A percentile compares a stretch with the other conserved stretches of the same genome.
phyloP scores from a whole-genome alignment of 2,888 invertebrate genomes.

The Lacanobia oleracea region DNA sequence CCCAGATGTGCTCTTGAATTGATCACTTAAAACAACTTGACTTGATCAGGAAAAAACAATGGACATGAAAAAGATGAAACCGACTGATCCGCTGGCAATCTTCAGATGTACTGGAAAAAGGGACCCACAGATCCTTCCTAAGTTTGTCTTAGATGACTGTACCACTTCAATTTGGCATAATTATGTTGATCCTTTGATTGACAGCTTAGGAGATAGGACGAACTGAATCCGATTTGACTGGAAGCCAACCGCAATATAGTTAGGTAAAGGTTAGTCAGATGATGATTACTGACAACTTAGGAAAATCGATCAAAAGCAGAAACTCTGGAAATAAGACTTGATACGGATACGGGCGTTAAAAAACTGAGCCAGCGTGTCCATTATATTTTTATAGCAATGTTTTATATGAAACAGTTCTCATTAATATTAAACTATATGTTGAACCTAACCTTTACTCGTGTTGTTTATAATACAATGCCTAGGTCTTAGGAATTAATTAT shows the following conservation, averaged over 20 bases:
- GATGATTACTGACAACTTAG: background rate
- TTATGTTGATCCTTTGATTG: background rate
- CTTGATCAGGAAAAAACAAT: background rate
- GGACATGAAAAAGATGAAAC: background rate
- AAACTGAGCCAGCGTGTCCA: background rate
- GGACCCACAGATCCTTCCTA: background rate
- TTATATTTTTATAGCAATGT: background rate
- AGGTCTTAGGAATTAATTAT: background rate
- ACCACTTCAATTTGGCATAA: background rate
- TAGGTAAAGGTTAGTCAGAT: background rate
- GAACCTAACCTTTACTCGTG: constrained; percentile 39
- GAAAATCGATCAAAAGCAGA: background rate
- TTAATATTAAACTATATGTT: constrained; percentile 37
- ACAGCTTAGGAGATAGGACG: too few relatives aligned
- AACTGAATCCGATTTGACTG: too few relatives aligned
- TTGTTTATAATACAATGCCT: constrained; percentile 16
- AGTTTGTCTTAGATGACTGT: background rate
- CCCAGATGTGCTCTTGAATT: background rate
- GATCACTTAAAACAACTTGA: background rate
- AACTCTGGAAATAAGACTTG: background rate
- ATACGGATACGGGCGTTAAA: background rate
- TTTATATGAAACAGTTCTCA: constrained; percentile 42
- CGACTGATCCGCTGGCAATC: background rate
- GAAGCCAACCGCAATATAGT: too few relatives aligned
- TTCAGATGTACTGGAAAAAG: background rate